Percentiles rank a stretch among this genome's conserved stretches.
phyloP scores from a whole-genome alignment of 2,113 vertebrate genomes.

The Colinus virginianus region DNA sequence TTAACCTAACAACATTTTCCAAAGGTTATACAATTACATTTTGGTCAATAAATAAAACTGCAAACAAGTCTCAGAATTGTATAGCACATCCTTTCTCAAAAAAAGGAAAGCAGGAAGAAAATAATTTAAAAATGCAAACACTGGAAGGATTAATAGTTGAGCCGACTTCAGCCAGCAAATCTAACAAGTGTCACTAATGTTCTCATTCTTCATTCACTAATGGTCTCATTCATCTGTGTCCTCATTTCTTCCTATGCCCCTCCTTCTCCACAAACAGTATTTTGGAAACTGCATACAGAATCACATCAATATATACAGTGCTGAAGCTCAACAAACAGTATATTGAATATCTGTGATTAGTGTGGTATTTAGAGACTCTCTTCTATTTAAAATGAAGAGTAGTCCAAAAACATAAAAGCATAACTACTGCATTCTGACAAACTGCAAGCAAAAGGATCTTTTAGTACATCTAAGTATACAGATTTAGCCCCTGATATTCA shows the following conservation, averaged over 20 bases:
- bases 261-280: neutral
- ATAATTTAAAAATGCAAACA: neutral
- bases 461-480: neutral
- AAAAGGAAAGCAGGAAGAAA: neutral
- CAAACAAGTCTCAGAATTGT: neutral
- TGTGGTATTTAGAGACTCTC: neutral
- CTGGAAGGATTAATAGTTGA: neutral
- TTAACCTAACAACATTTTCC: neutral
- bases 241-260: neutral
- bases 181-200: neutral
- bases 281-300: neutral
- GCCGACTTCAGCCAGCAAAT: neutral
- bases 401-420: neutral
- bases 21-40: neutral
- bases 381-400: neutral
- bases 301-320: neutral
- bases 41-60: neutral
- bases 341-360: neutral
- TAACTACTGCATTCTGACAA: neutral
- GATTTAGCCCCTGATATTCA: neutral
- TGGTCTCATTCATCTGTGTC: neutral
- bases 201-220: neutral
- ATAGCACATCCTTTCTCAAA: neutral
- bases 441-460: neutral
- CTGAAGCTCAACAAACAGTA: neutral